phyloP scores from a whole-genome alignment of 2,888 invertebrate genomes.

The Glyphotaelius pellucidus region DNA sequence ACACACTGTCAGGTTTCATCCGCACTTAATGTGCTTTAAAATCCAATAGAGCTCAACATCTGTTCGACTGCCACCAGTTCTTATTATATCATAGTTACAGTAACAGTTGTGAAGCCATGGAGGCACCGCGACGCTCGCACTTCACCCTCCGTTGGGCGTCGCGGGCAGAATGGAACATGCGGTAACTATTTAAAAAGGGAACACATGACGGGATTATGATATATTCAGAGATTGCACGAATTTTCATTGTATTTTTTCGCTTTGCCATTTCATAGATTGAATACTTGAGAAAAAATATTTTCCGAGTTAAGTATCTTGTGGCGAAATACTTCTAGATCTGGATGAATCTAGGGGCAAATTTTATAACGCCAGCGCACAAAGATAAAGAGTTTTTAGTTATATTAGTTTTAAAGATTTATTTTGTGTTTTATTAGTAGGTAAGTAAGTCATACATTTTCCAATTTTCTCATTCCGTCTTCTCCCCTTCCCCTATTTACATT shows the following conservation, averaged over 20 bases:
- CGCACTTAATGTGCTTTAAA: slow-evolving; percentile 38
- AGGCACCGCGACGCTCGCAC: slow-evolving; percentile 28
- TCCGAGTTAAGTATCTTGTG: too few species aligned
- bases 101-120: slow-evolving; percentile 40
- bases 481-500: too few species aligned
- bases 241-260: neutral
- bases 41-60: slow-evolving; percentile 37
- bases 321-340: too few species aligned
- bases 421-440: too few species aligned
- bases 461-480: too few species aligned
- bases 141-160: slow-evolving; percentile 33
- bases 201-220: neutral
- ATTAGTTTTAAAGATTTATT: too few species aligned
- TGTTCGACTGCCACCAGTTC: slow-evolving; percentile 11
- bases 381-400: too few species aligned
- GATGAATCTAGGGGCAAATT: too few species aligned
- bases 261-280: neutral
- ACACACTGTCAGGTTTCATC: slow-evolving; percentile 9
- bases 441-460: too few species aligned
- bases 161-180: slow-evolving; percentile 5
- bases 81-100: slow-evolving; percentile 7
- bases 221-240: neutral
- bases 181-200: slow-evolving; percentile 30
- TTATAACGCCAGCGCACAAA: too few species aligned
- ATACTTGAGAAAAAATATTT: too few species aligned